Base-by-base conservation (phyloP, 2,888 invertebrate genomes). In the Microctonus hyperodae region DNA sequence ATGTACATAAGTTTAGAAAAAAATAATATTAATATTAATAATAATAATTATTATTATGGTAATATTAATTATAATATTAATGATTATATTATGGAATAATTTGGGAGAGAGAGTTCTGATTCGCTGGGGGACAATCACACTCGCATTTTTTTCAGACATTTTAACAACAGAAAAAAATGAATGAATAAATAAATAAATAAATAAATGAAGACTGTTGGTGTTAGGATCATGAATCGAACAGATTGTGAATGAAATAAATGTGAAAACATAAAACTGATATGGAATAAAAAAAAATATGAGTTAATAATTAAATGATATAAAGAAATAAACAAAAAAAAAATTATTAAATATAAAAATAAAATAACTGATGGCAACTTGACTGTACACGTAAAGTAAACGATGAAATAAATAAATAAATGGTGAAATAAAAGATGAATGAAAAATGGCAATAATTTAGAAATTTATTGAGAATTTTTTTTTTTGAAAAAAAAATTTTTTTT, bases 1-100 rank as follows among this genome's bases (percentile, higher is more conserved):
- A 72, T 78, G 77, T 75, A 72, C 69, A 72, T 70, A 72, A 68
- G 65, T 65, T 58, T 70, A 72, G 65, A 56, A 64, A 65, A 48
- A 10, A 59, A 67, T 61, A 31, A 6, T 50, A 60, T 35, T 35
- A 56, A 48, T 48, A 56, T 37, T 40, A 50, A 35, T 37, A 63
- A n/a, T 40, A 64, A 64, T 13, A 51, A n/a, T n/a, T n/a, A n/a
- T n/a, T n/a, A n/a, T n/a, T n/a, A n/a, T n/a, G n/a, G n/a, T n/a
- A n/a, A n/a, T n/a, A n/a, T n/a, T n/a, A n/a, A n/a, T n/a, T n/a
- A n/a, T n/a, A n/a, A n/a, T n/a, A 40, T 11, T 16, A 51, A 22
- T 22, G 33, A 53, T 59, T 59, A 59, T 53, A 37, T 20, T 28
- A 44, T 55, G 44, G 44, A 56, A 11, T 22, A 63, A 53, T 37